Evolutionary conservation across 1,140 invertebrate genomes (phyloP), one percentile per base, ranked within the genome.

Genomic region (Cyclargus thomasi): DNA sequence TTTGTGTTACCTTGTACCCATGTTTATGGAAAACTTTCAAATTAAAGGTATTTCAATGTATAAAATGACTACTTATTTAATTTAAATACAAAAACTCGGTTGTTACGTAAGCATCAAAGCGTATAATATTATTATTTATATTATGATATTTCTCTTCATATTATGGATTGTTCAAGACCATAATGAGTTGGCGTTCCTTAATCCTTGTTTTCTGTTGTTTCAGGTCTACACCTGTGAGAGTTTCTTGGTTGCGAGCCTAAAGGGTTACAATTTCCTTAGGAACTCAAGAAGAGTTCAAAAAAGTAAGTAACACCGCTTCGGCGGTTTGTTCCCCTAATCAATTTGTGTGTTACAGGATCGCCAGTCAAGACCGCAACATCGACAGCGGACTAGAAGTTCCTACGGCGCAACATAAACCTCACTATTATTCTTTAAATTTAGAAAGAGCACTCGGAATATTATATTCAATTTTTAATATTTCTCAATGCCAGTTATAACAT

Each of bases 271-370:
- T 88, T 90, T 88, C 87, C 76, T 73, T 82, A 81, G 82, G 86
- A 79, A 78, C 85, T 90, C 86, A 76, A 76, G 84, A 87, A 78
- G 87, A 90, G 85, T 88, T 90, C 85, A 82, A 88, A 72, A 70
- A 89, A 86, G 87, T 90, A 80, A 90, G 87, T 90, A 80, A 74
- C 71, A 59, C 74, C 83, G 81, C 76, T 76, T 14, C 70, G 68
- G 79, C 79, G 79, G 79, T 73, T 39, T 74, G 71, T 74, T 84
- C 81, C 77, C 70, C 71, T 74, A 72, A 74, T 63, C 14, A 36
- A 20, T 55, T 67, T 85, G 67, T 88, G 67, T 88, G 83, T 88
- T 85, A 63, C 82, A 85, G 82, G 67, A 69, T 29, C 29, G 2
- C 39, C 29, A 35, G 23, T 35, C 20, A 70, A 72, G 67, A 70